Base-by-base conservation (phyloP, 2,888 invertebrate genomes). In the Rhamphomyia laevipes region DNA sequence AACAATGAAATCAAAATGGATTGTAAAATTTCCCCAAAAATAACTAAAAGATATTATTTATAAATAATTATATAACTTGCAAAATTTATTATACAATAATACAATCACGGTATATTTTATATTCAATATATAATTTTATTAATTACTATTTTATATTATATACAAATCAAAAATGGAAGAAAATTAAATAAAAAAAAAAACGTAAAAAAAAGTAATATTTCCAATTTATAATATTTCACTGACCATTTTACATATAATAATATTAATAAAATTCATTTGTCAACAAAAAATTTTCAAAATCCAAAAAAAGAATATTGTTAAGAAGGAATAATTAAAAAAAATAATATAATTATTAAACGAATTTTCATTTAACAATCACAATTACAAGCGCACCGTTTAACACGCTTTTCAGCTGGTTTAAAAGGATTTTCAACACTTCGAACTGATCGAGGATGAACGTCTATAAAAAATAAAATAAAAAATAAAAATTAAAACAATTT, bases 361-460 rank as follows among this genome's bases (percentile, higher is more conserved):
- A 27, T 27, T 5, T 48, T 46, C 35, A 47, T 57, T 71, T 74
- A 76, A 62, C 76, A 83, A 55, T 75, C 78, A 74, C 86, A 86
- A 71, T 81, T 78, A 73, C 86, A 86, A 56, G 83, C 77, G 72
- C 82, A 85, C 63, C 84, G 80, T 69, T 83, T 82, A 37, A 82
- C 78, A 61, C 83, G 79, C 67, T 83, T 82, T 59, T 79, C 76
- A 57, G 74, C 73, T n/a, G n/a, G n/a, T 59, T 66, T 66, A 47
- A 54, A 53, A 62, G 71, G 63, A 56, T 67, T 72, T 63, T 78
- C 77, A 18, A 77, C 75, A 63, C 78, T 80, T 61, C 83, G 82
- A 55, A 81, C 77, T 52, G 82, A 82, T 63, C 88, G 82, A 50
- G 88, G 88, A 67, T 88, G 88, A 63, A 89, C 82, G 66, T 81